A percentile compares a stretch with the other conserved stretches of the same genome.
These are phyloP conservation scores for Anas bernieri DNA, from an alignment of 2,797 vertebrate species.

Conservation along the genomic window DNA sequence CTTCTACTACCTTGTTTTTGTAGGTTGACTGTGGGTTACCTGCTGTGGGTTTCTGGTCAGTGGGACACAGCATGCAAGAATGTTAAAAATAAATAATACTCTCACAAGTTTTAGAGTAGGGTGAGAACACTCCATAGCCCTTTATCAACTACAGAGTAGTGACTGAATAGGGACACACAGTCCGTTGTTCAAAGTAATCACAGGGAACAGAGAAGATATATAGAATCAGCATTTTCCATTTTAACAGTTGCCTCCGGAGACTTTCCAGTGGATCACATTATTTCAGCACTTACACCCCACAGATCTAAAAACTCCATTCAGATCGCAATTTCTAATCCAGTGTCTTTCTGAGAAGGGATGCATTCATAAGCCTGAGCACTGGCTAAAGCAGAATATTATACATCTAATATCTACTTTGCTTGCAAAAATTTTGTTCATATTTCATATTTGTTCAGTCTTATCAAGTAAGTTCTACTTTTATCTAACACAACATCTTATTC, in stretches of 20 bases:
- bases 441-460: background rate
- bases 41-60: background rate
- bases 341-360: background rate
- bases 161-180: background rate
- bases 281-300: background rate
- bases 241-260: background rate
- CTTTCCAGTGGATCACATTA: background rate
- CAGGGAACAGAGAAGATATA: background rate
- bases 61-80: background rate
- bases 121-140: background rate
- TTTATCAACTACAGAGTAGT: rapidly evolving
- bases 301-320: background rate
- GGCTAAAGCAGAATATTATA: background rate
- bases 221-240: background rate
- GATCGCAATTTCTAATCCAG: background rate
- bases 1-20: background rate
- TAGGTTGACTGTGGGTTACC: background rate
- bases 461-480: background rate
- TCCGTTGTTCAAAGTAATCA: background rate
- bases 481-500: background rate
- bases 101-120: background rate
- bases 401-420: background rate
- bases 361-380: background rate
- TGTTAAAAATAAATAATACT: background rate
- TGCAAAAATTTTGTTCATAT: background rate